phyloP scores from a whole-genome alignment of 2,888 invertebrate genomes.

The Habrosyne pyritoides region DNA sequence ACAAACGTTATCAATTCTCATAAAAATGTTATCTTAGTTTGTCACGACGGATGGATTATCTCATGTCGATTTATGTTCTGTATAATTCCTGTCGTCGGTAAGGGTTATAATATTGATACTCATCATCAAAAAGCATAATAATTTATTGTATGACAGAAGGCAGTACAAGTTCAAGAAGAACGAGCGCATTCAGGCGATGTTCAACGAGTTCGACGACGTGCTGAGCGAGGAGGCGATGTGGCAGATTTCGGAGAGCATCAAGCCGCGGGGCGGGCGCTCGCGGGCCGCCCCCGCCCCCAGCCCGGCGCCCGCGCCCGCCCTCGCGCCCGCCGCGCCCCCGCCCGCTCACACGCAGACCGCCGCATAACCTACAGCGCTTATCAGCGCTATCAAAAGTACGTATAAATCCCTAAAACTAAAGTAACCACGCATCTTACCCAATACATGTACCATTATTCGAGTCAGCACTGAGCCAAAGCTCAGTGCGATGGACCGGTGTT shows the following conservation, averaged over 20 bases:
- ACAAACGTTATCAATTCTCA: too few species aligned
- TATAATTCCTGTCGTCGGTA: too few species aligned
- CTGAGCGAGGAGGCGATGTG: slow-evolving; percentile 99
- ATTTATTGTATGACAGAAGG: slow-evolving; percentile 74
- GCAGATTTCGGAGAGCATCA: slow-evolving; percentile 98
- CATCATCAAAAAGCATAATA: neutral
- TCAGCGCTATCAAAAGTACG: neutral
- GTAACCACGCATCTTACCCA: too few species aligned
- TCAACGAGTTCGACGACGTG: slow-evolving; percentile 98
- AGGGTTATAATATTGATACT: too few species aligned
- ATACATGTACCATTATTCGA: too few species aligned
- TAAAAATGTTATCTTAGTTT: too few species aligned
- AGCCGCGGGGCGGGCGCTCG: slow-evolving; percentile 90
- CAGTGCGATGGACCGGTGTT: too few species aligned
- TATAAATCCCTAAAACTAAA: too few species aligned
- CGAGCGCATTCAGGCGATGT: slow-evolving; percentile 96
- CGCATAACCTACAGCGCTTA: slow-evolving; percentile 27
- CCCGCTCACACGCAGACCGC: slow-evolving; percentile 41
- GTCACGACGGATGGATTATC: too few species aligned
- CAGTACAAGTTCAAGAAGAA: slow-evolving; percentile 96
- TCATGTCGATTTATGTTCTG: too few species aligned
- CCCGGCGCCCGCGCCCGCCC: slow-evolving; percentile 32
- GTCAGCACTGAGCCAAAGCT: too few species aligned
- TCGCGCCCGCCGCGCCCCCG: slow-evolving; percentile 29
- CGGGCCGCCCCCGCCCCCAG: slow-evolving; percentile 47